phyloP scores from a whole-genome alignment of 2,888 invertebrate species.

The Cosmorhoe ocellata region DNA sequence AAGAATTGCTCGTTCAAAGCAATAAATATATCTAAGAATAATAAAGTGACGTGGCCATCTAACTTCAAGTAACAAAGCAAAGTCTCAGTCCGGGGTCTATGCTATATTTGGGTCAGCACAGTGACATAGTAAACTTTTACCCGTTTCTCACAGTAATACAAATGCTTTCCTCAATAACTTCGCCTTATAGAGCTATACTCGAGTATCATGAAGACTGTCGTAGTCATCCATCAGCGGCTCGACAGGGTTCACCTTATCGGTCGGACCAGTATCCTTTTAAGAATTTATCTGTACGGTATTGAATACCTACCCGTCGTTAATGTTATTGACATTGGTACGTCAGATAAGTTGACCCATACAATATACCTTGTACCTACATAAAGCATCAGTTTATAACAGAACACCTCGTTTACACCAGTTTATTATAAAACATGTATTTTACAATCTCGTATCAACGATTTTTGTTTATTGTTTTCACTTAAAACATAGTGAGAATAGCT shows the following conservation, averaged over 20 bases:
- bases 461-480: too few species aligned
- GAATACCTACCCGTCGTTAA: constrained; percentile 24
- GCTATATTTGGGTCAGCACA: neutral
- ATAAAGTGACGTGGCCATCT: too few species aligned
- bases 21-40: too few species aligned
- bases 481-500: too few species aligned
- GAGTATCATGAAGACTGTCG: constrained; percentile 25
- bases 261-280: constrained; percentile 34
- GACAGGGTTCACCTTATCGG: constrained; percentile 48
- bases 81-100: neutral
- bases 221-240: constrained; percentile 34
- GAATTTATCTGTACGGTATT: constrained; percentile 32
- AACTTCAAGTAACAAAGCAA: too few species aligned
- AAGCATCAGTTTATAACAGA: too few species aligned
- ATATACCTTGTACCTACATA: neutral
- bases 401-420: too few species aligned
- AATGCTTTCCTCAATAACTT: constrained; percentile 31
- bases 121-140: neutral
- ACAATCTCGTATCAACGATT: too few species aligned
- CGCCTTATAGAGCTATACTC: constrained; percentile 26
- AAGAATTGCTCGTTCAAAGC: too few species aligned
- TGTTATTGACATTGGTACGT: constrained; percentile 21
- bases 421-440: too few species aligned
- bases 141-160: constrained; percentile 14
- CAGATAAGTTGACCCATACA: constrained; percentile 4